Percentiles rank a stretch among this genome's conserved stretches.
Conservation (phyloP, 2,888 invertebrate genomes). For the Metellina segmentata region DNA sequence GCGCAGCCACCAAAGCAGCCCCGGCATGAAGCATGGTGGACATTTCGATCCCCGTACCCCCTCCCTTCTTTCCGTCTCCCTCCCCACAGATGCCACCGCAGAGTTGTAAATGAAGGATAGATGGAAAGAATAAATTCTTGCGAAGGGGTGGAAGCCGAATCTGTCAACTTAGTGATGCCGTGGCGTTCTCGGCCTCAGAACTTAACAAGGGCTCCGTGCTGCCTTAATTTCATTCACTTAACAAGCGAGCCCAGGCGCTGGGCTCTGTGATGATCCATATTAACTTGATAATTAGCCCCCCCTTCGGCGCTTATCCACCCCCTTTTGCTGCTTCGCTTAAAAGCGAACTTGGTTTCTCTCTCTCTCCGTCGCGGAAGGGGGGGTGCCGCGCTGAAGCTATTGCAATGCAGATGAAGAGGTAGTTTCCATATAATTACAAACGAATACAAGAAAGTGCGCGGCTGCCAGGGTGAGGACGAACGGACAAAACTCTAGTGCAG, state of each 20-base stretch:
- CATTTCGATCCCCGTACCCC: slow-evolving; percentile 67
- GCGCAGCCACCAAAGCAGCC: slow-evolving; percentile 26
- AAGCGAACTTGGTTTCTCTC: slow-evolving; percentile 74
- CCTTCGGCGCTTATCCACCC: slow-evolving; percentile 30
- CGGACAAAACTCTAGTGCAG: slow-evolving; percentile 74
- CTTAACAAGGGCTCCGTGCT: slow-evolving; percentile 70
- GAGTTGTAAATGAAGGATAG: slow-evolving; percentile 76
- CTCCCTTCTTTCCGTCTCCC: slow-evolving; percentile 16
- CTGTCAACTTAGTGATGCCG: slow-evolving; percentile 76
- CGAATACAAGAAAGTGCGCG: slow-evolving; percentile 77
- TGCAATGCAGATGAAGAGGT: slow-evolving; percentile 77
- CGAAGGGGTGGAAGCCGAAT: slow-evolving; percentile 30
- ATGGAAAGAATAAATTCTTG: slow-evolving; percentile 74
- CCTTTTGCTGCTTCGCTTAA: slow-evolving; percentile 71
- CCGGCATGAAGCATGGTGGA: slow-evolving; percentile 69
- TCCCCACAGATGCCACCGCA: slow-evolving; percentile 48
- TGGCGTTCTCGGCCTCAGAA: slow-evolving; percentile 6
- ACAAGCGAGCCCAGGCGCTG: slow-evolving; percentile 65
- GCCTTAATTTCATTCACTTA: slow-evolving; percentile 77
- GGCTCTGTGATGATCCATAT: slow-evolving; percentile 77
- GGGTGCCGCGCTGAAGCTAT: slow-evolving; percentile 62
- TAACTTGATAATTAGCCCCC: slow-evolving; percentile 77
- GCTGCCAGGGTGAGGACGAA: slow-evolving; percentile 50
- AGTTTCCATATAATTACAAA: slow-evolving; percentile 77
- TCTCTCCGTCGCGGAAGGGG: slow-evolving; percentile 22